Conservation (phyloP, 2,113 vertebrate genomes). For the Trichomycterus rosablanca region DNA sequence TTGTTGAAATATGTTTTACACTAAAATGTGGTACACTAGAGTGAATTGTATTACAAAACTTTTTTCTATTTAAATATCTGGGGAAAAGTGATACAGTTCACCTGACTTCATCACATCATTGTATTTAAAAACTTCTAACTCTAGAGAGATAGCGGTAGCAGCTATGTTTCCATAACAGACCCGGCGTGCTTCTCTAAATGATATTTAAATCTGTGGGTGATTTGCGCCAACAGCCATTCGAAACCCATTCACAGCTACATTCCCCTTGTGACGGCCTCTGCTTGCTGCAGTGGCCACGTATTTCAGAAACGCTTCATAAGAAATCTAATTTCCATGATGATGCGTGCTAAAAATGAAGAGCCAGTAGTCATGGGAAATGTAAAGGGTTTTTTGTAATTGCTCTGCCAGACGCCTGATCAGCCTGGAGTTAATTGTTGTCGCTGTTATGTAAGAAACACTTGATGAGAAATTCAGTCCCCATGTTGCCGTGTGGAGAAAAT, state of each 20-base stretch:
- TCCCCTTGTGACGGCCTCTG: conserved; percentile 47
- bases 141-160: conserved; percentile 52
- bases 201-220: conserved; percentile 44
- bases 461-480: conserved; percentile 23
- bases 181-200: conserved; percentile 43
- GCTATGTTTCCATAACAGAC: conserved; percentile 46
- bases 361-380: conserved; percentile 43
- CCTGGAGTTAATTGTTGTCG: conserved; percentile 69
- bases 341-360: conserved; percentile 38
- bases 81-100: too few relatives aligned
- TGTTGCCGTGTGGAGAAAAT: conserved; percentile 25
- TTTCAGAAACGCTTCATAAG: conserved; percentile 32
- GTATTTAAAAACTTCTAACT: conserved; percentile 49
- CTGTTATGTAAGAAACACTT: conserved; percentile 29
- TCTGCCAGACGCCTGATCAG: conserved; percentile 83
- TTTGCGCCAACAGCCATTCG: conserved; percentile 48
- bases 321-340: conserved; percentile 38
- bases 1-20: too few relatives aligned
- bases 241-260: conserved; percentile 51
- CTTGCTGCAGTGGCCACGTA: conserved; percentile 42
- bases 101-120: too few relatives aligned
- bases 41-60: too few relatives aligned
- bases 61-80: too few relatives aligned
- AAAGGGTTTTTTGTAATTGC: conserved; percentile 28
- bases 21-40: too few relatives aligned